A percentile compares a stretch with the other conserved stretches of the same genome.
phyloP scores from a whole-genome alignment of 2,888 invertebrate species.

The Brenthis hecate region DNA sequence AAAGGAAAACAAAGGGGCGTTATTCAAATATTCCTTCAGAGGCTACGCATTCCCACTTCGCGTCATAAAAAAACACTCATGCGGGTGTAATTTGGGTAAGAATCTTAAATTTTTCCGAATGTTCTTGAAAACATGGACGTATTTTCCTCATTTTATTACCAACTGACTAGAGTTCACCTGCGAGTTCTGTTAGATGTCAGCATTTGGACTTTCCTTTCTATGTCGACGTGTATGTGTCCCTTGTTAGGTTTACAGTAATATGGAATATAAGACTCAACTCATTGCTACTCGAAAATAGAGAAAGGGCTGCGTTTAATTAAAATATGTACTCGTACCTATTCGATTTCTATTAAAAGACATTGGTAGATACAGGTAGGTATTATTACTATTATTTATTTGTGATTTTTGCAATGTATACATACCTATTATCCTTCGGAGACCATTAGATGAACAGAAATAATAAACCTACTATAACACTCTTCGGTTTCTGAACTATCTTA shows the following conservation, averaged over 20 bases:
- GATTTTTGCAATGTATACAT: too few species aligned
- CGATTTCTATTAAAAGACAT: too few species aligned
- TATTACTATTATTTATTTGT: too few species aligned
- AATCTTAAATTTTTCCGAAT: constrained; percentile 30
- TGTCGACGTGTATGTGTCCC: background rate
- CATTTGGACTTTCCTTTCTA: background rate
- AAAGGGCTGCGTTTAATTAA: too few species aligned
- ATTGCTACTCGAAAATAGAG: too few species aligned
- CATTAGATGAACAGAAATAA: too few species aligned
- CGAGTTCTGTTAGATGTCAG: constrained; percentile 8
- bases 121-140: constrained; percentile 16
- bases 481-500: too few species aligned
- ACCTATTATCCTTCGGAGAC: too few species aligned
- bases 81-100: constrained; percentile 25
- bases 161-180: constrained; percentile 6
- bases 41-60: constrained; percentile 24
- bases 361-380: too few species aligned
- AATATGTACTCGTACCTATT: too few species aligned
- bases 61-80: constrained; percentile 27
- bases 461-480: too few species aligned
- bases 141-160: constrained; percentile 20
- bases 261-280: too few species aligned
- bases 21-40: constrained; percentile 25
- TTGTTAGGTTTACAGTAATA: background rate
- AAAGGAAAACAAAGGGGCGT: constrained; percentile 17